Evolutionary conservation across 2,113 vertebrate species (phyloP), one percentile per base, ranked within the genome.

Genomic region (Hippocampus abdominalis): DNA sequence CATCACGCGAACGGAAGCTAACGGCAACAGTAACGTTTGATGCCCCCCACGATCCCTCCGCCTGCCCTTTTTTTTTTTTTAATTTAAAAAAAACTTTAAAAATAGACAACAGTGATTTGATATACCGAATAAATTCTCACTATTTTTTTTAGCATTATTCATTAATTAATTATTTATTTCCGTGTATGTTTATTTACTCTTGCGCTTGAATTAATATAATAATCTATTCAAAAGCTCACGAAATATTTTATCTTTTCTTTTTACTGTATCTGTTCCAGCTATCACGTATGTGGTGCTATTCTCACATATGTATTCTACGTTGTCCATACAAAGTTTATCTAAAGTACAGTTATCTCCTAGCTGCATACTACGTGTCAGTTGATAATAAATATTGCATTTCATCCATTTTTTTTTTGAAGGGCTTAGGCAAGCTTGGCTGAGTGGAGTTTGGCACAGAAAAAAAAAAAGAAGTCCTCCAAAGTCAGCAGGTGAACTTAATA

Each of bases 401-500:
- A 53, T 53, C 51, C 2, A 2, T n/a, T 67, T 48, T 48, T 67
- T 48, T 48, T 48, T 18, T 71, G 64, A 61, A 64, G 66, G 39
- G 49, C 78, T 78, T 70, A 67, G 48, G 70, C 60, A 60, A 56
- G 40, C 84, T 71, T 36, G 59, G 46, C 20, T 80, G 66, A 75
- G 75, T 69, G 10, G 60, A 84, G 74, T n/a, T 46, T n/a, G 68
- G 46, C 69, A 61, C 54, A 44, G 62, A 75, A 51, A 82, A 48
- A 51, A 82, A 48, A 64, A 49, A 48, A 54, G 68, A 79, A 66
- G 76, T 63, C 18, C 20, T 40, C 32, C 61, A 63, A 40, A 77
- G 79, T 66, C 69, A 79, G 64, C 16, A 3, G 72, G 72, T 80
- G 79, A 80, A 65, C 16, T 66, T 66, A 49, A 81, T 79, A 64